A percentile compares a stretch with the other conserved stretches of the same genome.
These are phyloP conservation scores for Prochilodus magdalenae DNA, from an alignment of 2,113 vertebrate species.

Conservation along the genomic window DNA sequence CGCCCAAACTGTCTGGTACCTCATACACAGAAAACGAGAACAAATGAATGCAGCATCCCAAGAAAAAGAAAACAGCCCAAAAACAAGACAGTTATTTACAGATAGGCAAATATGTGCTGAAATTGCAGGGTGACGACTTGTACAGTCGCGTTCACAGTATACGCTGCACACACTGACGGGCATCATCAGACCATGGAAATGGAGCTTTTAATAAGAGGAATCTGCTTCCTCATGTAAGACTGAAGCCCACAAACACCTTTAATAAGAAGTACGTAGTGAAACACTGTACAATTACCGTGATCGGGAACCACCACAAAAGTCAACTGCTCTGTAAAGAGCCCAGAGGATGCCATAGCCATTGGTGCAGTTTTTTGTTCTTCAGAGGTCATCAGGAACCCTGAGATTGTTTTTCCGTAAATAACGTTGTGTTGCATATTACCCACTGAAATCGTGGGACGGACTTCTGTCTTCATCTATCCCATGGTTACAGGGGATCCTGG, in stretches of 20 bases:
- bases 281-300: neutral
- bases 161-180: neutral
- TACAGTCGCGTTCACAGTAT: conserved; percentile 19
- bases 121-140: neutral
- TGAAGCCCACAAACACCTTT: neutral
- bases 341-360: conserved; percentile 10
- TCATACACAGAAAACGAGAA: neutral
- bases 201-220: conserved; percentile 1
- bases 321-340: neutral
- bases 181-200: neutral
- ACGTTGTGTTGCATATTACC: neutral
- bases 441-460: neutral
- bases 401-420: conserved; percentile 45
- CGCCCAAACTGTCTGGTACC: neutral
- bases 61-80: too few relatives aligned
- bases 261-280: neutral
- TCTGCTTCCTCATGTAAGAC: neutral
- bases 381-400: conserved; percentile 28
- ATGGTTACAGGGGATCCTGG: conserved; percentile 35
- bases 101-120: neutral
- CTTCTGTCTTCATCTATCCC: conserved; percentile 17
- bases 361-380: conserved; percentile 33
- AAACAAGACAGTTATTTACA: neutral
- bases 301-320: conserved; percentile 19
- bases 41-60: too few relatives aligned